Evolutionary conservation across 2,797 vertebrate species (phyloP), one percentile per base, ranked within the genome.

Genomic region (Fringilla coelebs): DNA sequence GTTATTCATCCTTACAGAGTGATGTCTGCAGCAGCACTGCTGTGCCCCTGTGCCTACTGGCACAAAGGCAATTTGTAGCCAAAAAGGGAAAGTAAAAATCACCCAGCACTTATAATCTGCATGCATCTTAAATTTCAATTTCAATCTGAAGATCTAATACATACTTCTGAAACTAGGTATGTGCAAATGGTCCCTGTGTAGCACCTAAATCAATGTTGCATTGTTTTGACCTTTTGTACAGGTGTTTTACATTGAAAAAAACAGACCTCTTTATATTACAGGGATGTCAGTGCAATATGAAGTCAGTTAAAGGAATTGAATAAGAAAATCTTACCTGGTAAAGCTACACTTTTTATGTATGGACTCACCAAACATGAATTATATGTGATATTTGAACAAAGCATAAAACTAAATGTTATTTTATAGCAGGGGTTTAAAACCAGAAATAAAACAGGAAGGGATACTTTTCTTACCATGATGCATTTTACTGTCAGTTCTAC

Each of bases 181-280:
- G 45, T 68, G 46, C 10, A 92, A 87, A 89, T 38, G 29, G 71
- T 89, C 84, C 87, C 84, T 31, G 13, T 36, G 71, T 77, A 91
- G 45, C 78, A 91, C 16, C 41, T 85, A 89, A 92, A 93, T 87
- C 68, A 90, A 34, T 2, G 7, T 16, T 71, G 32, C 58, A 36
- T 78, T 93, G 66, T 93, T 92, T 46, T 75, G 84, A 95, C 74
- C 83, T 94, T 93, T 89, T 63, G 34, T 79, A 83, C 89, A 45
- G 76, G 26, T 52, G 75, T 60, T 92, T 73, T 87, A 73, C 61
- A 17, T 6, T 49, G 84, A 34, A 67, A 89, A 62, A 89, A 92
- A 1, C 63, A 90, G 68, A 54, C 4, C 34, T 36, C 34, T 83
- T 40, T 71, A 49, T 76, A 46, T 28, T 61, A 25, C 29, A 43